Evolutionary conservation across 1,140 invertebrate species (phyloP), one percentile per base, ranked within the genome.

Genomic region (Dinothrombium tinctorium): DNA sequence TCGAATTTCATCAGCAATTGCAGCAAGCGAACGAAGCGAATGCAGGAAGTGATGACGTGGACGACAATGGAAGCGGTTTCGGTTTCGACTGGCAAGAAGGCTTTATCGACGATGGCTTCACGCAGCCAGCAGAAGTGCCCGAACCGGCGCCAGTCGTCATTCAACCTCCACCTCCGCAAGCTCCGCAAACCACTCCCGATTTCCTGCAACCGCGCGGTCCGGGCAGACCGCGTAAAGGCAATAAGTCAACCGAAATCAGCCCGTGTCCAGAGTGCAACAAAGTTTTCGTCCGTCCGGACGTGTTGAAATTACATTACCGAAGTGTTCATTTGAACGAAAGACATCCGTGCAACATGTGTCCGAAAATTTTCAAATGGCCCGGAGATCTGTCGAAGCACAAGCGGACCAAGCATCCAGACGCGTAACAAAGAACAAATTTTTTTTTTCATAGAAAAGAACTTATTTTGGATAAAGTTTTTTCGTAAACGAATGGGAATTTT

Each of bases 321-420:
- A 31, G 26, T 40, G 39, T 40, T 7, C 39, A 40, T 23, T 21
- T 40, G 1, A 31, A 31, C 14, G 39, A 40, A 19, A 3, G 39
- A 2, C 39, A 40, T 24, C 39, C 39, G 1, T 40, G 39, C 24
- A 40, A 40, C 24, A 20, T 40, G 26, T 40, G 39, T 33, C 26
- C 26, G 14, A 40, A 40, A 33, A 32, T 40, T 12, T 40, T 40
- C 28, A 40, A 40, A 33, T 40, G 39, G 39, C 39, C 39, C 4
- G 39, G 39, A 14, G 39, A 40, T 22, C 11, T 40, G 15, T 31
- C 26, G 11, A 40, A 40, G 19, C 39, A 40, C 14, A 40, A 40
- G 17, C 11, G 39, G 9, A 40, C 33, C 17, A 36, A 36, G 17
- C 33, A 36, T 21, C 19, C 33, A 0, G 33, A 36, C 9, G 2